These are phyloP conservation scores for Platerodrilus igneus DNA, from an alignment of 2,888 invertebrate species.

Conservation along the genomic window DNA sequence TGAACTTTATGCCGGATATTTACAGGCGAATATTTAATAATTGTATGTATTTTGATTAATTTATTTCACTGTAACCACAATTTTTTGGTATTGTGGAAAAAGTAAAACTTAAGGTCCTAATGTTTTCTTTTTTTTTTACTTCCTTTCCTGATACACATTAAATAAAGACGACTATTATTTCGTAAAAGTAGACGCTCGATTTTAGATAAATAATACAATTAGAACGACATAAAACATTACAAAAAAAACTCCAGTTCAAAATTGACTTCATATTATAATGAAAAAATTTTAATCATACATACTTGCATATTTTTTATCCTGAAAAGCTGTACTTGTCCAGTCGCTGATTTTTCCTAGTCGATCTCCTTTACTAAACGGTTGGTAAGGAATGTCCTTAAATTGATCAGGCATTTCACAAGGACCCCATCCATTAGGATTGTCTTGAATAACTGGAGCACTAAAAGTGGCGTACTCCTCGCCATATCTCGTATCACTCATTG, in stretches of 20 bases:
- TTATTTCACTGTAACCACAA: no score
- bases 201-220: no score
- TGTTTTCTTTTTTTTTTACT: no score
- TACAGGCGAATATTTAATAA: no score
- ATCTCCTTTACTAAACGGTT: constrained; percentile 98
- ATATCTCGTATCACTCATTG: constrained; percentile 38
- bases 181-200: background rate
- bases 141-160: constrained; percentile 13
- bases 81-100: no score
- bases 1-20: no score
- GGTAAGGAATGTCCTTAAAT: constrained; percentile 96
- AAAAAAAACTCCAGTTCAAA: no score
- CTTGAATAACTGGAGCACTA: constrained; percentile 69
- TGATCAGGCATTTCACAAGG: constrained; percentile 92
- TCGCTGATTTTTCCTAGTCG: constrained; percentile 98
- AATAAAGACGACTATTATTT: background rate
- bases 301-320: constrained; percentile 92
- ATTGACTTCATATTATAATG: no score
- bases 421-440: constrained; percentile 93
- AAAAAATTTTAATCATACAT: constrained; percentile 52
- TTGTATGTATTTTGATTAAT: no score
- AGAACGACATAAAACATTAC: background rate
- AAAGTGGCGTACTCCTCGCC: constrained; percentile 63
- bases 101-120: no score
- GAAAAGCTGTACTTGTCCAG: constrained; percentile 91